Evolutionary conservation across 1,140 invertebrate species (phyloP).

Genomic region (Aphis gossypii): DNA sequence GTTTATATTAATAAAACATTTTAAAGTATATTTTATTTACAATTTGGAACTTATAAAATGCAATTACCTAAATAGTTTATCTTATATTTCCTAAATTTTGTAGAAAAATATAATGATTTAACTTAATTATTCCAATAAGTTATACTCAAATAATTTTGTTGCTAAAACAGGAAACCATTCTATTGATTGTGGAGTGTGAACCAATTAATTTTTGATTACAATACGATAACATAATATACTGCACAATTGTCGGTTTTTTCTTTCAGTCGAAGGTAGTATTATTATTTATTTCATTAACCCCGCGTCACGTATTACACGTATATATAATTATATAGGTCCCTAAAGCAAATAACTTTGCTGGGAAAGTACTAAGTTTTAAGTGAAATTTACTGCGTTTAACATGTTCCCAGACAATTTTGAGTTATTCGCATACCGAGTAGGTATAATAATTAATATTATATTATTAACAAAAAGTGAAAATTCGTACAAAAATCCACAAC

Average conservation of each 20-base stretch:
- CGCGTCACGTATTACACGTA: not conserved
- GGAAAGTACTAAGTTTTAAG: not conserved
- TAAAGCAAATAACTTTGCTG: constrained; percentile 16
- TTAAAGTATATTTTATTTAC: not conserved
- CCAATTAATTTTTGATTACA: not conserved
- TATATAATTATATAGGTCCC: constrained; percentile 4
- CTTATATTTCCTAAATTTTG: too few species aligned
- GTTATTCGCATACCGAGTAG: not conserved
- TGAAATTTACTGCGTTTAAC: not conserved
- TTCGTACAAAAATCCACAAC: not conserved
- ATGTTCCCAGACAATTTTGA: not conserved
- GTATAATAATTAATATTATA: not conserved
- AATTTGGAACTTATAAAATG: not conserved
- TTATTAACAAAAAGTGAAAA: not conserved
- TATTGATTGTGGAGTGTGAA: not conserved
- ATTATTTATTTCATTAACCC: not conserved
- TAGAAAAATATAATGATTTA: too few species aligned
- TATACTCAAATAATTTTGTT: not conserved
- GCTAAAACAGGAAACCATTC: not conserved
- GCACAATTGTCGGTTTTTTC: not conserved
- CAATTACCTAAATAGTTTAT: not conserved
- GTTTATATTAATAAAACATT: not conserved
- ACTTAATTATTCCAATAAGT: too few species aligned
- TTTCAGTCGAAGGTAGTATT: not conserved
- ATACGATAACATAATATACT: not conserved